These are phyloP conservation scores for Pollimyrus isidori DNA, from an alignment of 2,113 vertebrate genomes.

Conservation along the genomic window DNA sequence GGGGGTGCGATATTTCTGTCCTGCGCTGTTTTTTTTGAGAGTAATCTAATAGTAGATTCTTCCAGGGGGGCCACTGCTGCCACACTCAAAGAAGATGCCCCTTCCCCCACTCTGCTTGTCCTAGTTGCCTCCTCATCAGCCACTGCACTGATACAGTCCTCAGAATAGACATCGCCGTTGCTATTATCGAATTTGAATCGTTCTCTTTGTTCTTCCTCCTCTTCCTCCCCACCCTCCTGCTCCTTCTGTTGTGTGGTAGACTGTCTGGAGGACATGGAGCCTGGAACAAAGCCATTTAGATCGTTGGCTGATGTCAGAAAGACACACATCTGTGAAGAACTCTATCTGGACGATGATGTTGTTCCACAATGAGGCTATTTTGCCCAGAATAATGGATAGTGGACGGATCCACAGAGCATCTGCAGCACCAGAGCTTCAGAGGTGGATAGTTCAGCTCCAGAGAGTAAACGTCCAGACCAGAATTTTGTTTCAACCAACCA, in stretches of 20 bases:
- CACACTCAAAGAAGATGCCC: neutral
- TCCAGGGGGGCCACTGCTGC: constrained; percentile 2
- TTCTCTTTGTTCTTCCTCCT: constrained; percentile 53
- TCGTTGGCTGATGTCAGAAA: neutral
- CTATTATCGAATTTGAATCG: constrained; percentile 49
- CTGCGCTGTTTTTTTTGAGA: neutral
- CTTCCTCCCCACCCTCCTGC: constrained; percentile 44
- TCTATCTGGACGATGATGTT: neutral
- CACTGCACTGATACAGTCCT: neutral
- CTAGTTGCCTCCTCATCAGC: constrained; percentile 9
- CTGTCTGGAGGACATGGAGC: constrained; percentile 48
- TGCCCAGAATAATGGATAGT: neutral
- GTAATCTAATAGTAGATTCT: neutral
- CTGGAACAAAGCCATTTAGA: constrained; percentile 32
- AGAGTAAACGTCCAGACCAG: neutral
- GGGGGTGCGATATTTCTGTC: constrained; percentile 12
- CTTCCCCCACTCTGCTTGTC: neutral
- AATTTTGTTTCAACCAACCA: neutral
- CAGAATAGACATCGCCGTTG: constrained; percentile 27
- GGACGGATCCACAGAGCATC: neutral
- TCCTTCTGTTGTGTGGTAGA: constrained; percentile 46
- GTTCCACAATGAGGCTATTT: neutral
- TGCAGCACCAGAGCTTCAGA: neutral
- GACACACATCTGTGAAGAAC: neutral
- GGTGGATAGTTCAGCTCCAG: neutral